Conservation (phyloP, 2,113 vertebrate genomes). For the Butorides virescens region DNA sequence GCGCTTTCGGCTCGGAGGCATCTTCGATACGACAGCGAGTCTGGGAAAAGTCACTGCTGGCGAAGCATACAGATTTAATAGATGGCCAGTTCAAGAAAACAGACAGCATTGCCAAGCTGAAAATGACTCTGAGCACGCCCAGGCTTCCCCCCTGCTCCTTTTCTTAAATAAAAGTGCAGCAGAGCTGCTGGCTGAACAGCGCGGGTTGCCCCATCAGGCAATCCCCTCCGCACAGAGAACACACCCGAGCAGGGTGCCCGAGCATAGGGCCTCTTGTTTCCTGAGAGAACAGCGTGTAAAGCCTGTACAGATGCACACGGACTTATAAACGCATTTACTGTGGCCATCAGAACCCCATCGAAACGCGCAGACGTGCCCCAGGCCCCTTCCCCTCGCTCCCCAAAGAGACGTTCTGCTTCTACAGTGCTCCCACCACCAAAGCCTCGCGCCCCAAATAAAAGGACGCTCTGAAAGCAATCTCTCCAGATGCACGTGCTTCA, state of each 20-base stretch:
- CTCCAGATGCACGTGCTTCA: no score
- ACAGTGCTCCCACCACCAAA: background rate
- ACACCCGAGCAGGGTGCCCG: rapidly evolving
- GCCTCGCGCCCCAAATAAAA: background rate
- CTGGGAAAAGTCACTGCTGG: background rate
- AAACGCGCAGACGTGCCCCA: rapidly evolving
- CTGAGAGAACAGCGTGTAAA: background rate
- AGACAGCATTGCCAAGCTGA: background rate
- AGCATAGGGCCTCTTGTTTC: no score
- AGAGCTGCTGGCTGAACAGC: background rate
- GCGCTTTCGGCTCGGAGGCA: rapidly evolving
- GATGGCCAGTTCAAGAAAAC: background rate
- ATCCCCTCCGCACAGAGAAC: rapidly evolving
- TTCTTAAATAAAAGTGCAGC: background rate
- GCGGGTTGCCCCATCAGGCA: rapidly evolving
- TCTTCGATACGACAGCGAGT: rapidly evolving
- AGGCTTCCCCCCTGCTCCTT: background rate
- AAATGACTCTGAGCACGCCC: background rate
- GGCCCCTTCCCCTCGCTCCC: background rate
- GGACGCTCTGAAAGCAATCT: background rate
- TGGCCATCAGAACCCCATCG: background rate
- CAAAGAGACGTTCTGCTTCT: background rate
- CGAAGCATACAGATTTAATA: background rate
- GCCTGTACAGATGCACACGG: rapidly evolving
- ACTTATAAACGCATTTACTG: background rate